phyloP scores from a whole-genome alignment of 2,888 invertebrate genomes.

The Unio pictorum region DNA sequence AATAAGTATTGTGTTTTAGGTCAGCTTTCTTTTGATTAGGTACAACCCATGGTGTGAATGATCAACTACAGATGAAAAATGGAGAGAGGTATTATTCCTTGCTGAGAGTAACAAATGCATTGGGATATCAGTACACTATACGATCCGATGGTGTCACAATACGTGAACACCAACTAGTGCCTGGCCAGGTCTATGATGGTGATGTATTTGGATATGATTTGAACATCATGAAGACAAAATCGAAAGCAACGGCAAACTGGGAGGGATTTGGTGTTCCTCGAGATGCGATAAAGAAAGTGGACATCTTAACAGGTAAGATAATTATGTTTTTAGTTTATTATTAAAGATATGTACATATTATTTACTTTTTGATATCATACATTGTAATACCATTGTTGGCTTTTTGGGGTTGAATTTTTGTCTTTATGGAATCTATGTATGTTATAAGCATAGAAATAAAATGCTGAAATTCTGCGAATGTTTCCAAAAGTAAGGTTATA shows the following conservation, averaged over 20 bases:
- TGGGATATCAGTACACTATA: slow-evolving; percentile 43
- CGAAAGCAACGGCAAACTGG: slow-evolving; percentile 56
- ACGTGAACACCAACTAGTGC: slow-evolving; percentile 48
- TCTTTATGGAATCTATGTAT: no score
- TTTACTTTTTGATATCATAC: no score
- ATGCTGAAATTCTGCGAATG: no score
- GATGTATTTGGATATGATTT: slow-evolving; percentile 44
- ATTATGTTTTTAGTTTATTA: no score
- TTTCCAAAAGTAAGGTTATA: no score
- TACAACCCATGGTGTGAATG: slow-evolving; percentile 38
- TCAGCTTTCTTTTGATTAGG: slow-evolving; percentile 18
- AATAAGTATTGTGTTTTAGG: no score
- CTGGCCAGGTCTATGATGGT: slow-evolving; percentile 54
- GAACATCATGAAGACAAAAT: slow-evolving; percentile 32
- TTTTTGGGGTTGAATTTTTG: no score
- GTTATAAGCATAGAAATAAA: no score
- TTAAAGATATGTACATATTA: no score
- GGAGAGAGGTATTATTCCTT: slow-evolving; percentile 47
- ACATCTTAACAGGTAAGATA: slow-evolving; percentile 31
- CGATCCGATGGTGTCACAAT: slow-evolving; percentile 54
- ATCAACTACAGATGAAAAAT: slow-evolving; percentile 45
- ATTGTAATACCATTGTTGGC: no score
- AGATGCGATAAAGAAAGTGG: slow-evolving; percentile 18
- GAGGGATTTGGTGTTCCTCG: slow-evolving; percentile 52
- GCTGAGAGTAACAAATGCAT: slow-evolving; percentile 46